Conservation (phyloP, 2,888 invertebrate species). For the Leptinotarsa tumamoca region DNA sequence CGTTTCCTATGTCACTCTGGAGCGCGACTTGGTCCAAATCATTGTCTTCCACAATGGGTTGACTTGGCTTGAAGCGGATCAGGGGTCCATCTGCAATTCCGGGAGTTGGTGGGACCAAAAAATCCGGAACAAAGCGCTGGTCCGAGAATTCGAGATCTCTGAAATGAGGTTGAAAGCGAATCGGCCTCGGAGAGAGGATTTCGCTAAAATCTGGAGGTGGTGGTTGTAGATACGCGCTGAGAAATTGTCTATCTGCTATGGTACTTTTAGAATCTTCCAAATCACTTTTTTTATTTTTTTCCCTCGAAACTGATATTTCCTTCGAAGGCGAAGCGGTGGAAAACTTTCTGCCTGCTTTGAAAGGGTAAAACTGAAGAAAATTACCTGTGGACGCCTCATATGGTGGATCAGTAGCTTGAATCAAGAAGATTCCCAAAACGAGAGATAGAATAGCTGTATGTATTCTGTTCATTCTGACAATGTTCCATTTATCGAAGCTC, state of each 20-base stretch:
- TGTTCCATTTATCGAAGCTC: not conserved
- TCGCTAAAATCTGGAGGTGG: slow-evolving; percentile 31
- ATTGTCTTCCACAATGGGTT: not conserved
- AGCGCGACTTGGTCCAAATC: slow-evolving; percentile 2
- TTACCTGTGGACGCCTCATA: slow-evolving; percentile 54
- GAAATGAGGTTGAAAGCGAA: not conserved
- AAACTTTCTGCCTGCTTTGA: slow-evolving; percentile 25
- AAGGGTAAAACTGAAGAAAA: slow-evolving; percentile 49
- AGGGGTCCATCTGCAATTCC: not conserved
- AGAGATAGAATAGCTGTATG: slow-evolving; percentile 64
- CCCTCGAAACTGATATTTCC: not conserved
- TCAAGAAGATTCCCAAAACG: slow-evolving; percentile 64
- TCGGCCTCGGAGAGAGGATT: slow-evolving; percentile 3
- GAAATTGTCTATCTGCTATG: slow-evolving; percentile 33
- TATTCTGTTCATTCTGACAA: slow-evolving; percentile 62
- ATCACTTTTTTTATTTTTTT: slow-evolving; percentile 1
- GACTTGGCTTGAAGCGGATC: not conserved
- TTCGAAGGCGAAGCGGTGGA: slow-evolving; percentile 15
- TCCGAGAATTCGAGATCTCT: slow-evolving; percentile 16
- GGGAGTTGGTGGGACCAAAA: slow-evolving; percentile 1
- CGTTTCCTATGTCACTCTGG: not conserved
- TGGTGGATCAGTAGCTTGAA: slow-evolving; percentile 65
- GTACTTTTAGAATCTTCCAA: slow-evolving; percentile 4
- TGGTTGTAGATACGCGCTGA: slow-evolving; percentile 36
- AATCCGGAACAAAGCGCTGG: not conserved